Base-by-base conservation (phyloP, 2,113 vertebrate genomes). In the Blennius ocellaris region DNA sequence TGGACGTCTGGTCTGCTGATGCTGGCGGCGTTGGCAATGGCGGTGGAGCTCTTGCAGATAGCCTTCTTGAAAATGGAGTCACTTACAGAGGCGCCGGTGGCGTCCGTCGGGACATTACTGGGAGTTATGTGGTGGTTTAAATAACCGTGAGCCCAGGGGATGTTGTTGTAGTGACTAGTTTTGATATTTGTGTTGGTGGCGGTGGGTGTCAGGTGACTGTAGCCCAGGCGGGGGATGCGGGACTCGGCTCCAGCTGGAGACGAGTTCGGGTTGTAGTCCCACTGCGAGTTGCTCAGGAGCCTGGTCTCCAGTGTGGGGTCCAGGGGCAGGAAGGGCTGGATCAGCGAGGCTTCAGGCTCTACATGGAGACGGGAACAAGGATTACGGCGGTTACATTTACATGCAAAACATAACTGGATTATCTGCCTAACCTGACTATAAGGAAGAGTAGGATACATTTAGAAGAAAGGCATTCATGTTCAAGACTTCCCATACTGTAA, bases 281-380 rank as follows among this genome's bases (percentile, higher is more conserved):
- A 87, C 16, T 52, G 73, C 0, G 73, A n/a, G 60, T 70, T 54
- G 45, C 82, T 65, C 62, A 86, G 65, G 54, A 87, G 57, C 57
- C 76, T 44, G 15, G 66, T 84, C 39, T 84, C 82, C 65, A 84
- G 81, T 3, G 73, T 45, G 0, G 81, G 72, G 68, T 88, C 78
- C 75, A 82, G 50, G 15, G 90, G 77, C 5, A 88, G 72, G 21
- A 88, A 83, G 10, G 80, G 75, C 59, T 74, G 73, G 36, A 81
- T 73, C 71, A 67, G 11, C 1, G 48, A 55, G 30, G 62, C 73
- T 15, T 80, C 76, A 66, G 84, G 71, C 11, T 83, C 91, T 92
- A 40, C 15, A 75, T 40, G 51, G 66, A 77, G 10, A 36, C 9
- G 12, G 56, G 10, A 80, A 43, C 38, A 40, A 48, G 45, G 21